These are phyloP conservation scores for Catocala fraxini DNA, from an alignment of 2,888 invertebrate species.

Conservation along the genomic window DNA sequence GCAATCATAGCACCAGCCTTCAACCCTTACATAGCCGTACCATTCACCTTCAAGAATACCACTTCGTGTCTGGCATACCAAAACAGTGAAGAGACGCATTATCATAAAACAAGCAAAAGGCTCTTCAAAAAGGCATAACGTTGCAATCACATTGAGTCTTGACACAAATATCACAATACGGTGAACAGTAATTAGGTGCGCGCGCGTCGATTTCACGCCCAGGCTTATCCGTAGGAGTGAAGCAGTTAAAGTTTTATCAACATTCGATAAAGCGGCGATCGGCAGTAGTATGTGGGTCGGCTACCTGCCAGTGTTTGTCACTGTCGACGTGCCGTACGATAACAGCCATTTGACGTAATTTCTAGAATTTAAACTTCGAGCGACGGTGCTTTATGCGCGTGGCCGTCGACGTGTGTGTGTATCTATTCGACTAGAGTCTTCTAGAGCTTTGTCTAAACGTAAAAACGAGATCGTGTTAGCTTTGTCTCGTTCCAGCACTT, in stretches of 20 bases:
- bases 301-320: constrained; percentile 52
- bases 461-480: no score
- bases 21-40: no score
- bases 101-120: not conserved
- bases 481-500: no score
- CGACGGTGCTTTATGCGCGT: not conserved
- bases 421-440: no score
- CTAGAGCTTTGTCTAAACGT: no score
- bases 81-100: no score
- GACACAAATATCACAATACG: constrained; percentile 48
- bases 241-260: constrained; percentile 65
- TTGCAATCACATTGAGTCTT: constrained; percentile 21
- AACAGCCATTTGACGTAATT: constrained; percentile 18
- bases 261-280: constrained; percentile 56
- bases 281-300: constrained; percentile 61
- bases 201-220: constrained; percentile 71
- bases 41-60: no score
- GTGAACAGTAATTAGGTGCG: constrained; percentile 51
- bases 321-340: constrained; percentile 28
- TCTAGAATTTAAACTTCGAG: constrained; percentile 12
- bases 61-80: no score
- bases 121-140: not conserved
- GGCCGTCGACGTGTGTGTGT: no score
- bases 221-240: constrained; percentile 53
- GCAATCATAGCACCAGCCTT: no score